Base-by-base conservation (phyloP, 2,113 vertebrate species). In the Tenebrosternarchus preto region DNA sequence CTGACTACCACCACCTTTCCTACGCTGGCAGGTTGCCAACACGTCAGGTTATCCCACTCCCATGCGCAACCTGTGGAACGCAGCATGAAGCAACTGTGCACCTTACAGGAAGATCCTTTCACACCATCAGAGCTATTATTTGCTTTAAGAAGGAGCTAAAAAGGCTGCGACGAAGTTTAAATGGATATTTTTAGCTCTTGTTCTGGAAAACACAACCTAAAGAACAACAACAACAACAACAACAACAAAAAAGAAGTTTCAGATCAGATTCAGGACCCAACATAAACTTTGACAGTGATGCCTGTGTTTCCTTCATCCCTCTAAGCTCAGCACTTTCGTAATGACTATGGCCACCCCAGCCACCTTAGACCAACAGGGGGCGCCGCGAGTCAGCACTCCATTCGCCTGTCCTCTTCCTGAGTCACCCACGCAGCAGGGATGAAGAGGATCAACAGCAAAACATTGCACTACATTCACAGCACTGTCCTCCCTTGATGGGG, bases 1-100 rank as follows among this genome's bases (percentile, higher is more conserved):
- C 89, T 96, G 81, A 98, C 95, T 29, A 91, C 91, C 71, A 96
- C 95, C 0, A 95, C 93, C 75, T 98, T 94, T 0, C 96, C 96
- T 0, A 97, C 83, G 0, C 66, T 89, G 16, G 95, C 94, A 0
- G 94, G 93, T 90, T 96, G 93, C 97, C 98, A 99, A 80, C 98
- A 99, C 0, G 97, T 98, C 84, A 99, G 93, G 39, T 99, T 98
- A 84, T 99, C 98, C 98, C 98, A 99, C 94, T 96, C 94, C 89
- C 96, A 96, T 0, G 94, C 93, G 83, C 98, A 99, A 24, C 87
- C 97, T 97, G 77, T 0, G 39, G 22, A 29, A 61, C 16, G 83
- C 15, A 66, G 29, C 31, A 22, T 1, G 3, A 15, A 22, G 39
- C 25, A 55, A 9, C 15, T 2, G 11, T 50, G 43, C 43, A 50